Base-by-base conservation (phyloP, 2,113 vertebrate genomes). In the Pithys albifrons region DNA sequence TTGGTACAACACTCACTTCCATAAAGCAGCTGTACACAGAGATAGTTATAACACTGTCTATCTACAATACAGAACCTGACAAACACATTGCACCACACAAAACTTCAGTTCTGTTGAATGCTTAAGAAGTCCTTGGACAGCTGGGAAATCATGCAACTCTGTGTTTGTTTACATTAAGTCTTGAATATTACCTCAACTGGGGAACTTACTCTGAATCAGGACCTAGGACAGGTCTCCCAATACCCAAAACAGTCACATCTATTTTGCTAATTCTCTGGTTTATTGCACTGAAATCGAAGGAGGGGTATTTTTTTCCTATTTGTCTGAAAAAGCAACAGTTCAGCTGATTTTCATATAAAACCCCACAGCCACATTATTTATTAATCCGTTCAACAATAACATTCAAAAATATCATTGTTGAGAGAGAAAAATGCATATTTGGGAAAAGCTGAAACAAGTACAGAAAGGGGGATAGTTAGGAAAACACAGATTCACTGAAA, bases 141-240 rank as follows among this genome's bases (percentile, higher is more conserved):
- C 5, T 91, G 17, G 85, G 22, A 51, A 41, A 46, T 25, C 41
- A 25, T 0, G 1, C 25, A 57, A 72, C 7, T 57, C 35, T 28
- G 10, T 19, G 45, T 77, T 43, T 41, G 14, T 70, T 90, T 69
- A 62, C 49, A 67, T 23, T 33, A 51, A 72, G 7, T 27, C 51
- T 75, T 69, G 67, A 64, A 11, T 45, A 61, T 6, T 31, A 70
- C 9, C 69, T 77, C 18, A 1, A 58, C 24, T 9, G 15, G 46
- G 28, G 37, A 67, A 43, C 4, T 20, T 17, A 24, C 2, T 14
- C 64, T 20, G 20, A 58, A 84, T 88, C 92, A 96, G 95, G 64
- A 97, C 94, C 86, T 77, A 74, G 83, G 94, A 96, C 92, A 97
- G 91, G 45, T 95, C 92, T 87, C 10, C 0, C 43, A 62, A 51